Evolutionary conservation across 1,140 invertebrate species (phyloP), one percentile per base, ranked within the genome.

Genomic region (Vanessa tameamea): DNA sequence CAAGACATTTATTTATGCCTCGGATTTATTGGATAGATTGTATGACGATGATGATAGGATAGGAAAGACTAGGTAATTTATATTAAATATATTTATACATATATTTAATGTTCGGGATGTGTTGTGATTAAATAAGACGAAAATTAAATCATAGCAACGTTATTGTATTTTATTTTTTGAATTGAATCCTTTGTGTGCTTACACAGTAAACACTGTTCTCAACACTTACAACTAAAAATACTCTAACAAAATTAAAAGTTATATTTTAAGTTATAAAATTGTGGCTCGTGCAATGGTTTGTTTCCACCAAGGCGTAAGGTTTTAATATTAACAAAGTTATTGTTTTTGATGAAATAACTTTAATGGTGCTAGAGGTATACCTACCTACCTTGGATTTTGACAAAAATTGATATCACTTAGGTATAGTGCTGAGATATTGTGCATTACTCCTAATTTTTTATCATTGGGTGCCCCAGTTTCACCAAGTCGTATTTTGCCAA

Each of bases 171-270:
- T 86, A 84, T 86, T 84, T 87, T 90, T 92, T 89, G 90, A 91
- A 93, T 92, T 93, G 91, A 92, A 93, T 93, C 91, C 82, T 93
- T 94, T 93, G 93, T 82, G 88, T 93, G 94, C 94, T 95, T 95
- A 95, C 94, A 94, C 93, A 94, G 94, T 95, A 95, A 95, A 94
- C 94, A 94, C 94, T 91, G 90, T 90, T 87, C 92, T 94, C 93
- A 94, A 94, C 94, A 94, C 93, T 94, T 94, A 94, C 79, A 94
- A 94, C 93, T 94, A 94, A 94, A 94, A 94, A 93, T 93, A 90
- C 89, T 90, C 89, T 92, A 88, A 88, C 85, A 82, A 91, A 91
- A 91, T 84, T 81, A 87, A 85, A 82, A 76, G 77, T 78, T 15
- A 61, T 83, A 85, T 82, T 87, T 86, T 82, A 81, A 87, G 73